These are phyloP conservation scores for Branchinecta sandiegonensis DNA, from an alignment of 2,888 invertebrate genomes.

Conservation along the genomic window DNA sequence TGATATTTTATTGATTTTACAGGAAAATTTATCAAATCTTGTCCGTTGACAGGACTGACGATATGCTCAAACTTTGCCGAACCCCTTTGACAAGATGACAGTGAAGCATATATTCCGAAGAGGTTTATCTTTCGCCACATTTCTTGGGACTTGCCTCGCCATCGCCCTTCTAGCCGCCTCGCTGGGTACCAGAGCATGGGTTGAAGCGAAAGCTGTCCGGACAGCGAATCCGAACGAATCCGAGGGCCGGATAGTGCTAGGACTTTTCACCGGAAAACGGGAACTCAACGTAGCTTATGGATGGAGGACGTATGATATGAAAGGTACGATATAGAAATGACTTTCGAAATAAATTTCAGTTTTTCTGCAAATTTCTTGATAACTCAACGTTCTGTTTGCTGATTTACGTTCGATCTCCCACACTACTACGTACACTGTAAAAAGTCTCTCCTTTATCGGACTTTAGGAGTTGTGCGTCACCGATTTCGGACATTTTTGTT, in stretches of 20 bases:
- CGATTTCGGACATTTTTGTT: no score
- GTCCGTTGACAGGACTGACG: no score
- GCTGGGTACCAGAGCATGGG: slow-evolving; percentile 71
- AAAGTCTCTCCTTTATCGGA: no score
- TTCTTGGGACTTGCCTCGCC: slow-evolving; percentile 59
- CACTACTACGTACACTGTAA: no score
- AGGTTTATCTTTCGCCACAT: slow-evolving; percentile 64
- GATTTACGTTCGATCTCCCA: no score
- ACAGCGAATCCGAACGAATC: slow-evolving; percentile 50
- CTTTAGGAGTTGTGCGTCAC: no score
- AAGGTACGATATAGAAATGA: slow-evolving; percentile 43
- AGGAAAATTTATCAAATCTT: no score
- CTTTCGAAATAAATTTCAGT: no score
- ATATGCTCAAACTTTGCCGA: no score
- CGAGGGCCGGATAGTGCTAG: slow-evolving; percentile 63
- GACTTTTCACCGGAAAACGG: slow-evolving; percentile 71
- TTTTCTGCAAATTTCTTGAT: no score
- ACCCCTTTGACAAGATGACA: slow-evolving; percentile 17
- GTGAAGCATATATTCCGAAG: slow-evolving; percentile 55
- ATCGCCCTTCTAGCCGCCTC: slow-evolving; percentile 63
- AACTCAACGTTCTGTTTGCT: no score
- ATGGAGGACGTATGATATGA: slow-evolving; percentile 55
- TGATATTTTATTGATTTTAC: no score
- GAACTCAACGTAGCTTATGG: slow-evolving; percentile 68
- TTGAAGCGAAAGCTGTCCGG: slow-evolving; percentile 54